These are phyloP conservation scores for Drosophila tristis DNA, from an alignment of 1,140 invertebrate species.

Conservation along the genomic window DNA sequence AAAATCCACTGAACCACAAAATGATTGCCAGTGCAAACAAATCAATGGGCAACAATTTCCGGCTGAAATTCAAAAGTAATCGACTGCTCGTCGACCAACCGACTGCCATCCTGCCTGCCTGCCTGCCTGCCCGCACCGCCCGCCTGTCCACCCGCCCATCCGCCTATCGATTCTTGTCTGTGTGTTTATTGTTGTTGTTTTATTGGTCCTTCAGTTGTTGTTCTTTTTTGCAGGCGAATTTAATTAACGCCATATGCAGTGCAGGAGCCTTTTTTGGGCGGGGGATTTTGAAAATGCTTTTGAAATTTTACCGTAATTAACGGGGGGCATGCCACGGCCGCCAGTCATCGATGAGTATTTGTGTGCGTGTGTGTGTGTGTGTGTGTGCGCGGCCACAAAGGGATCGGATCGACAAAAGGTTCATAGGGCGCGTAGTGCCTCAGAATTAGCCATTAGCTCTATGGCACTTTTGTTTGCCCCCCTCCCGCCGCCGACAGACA, in stretches of 20 bases:
- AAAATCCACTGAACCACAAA: constrained; percentile 69
- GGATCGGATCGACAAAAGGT: background rate
- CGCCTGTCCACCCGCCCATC: too few species aligned
- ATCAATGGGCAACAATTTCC: constrained; percentile 47
- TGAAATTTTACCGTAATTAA: constrained; percentile 45
- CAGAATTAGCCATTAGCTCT: constrained; percentile 27
- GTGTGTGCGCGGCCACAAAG: constrained; percentile 17
- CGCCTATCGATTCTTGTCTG: too few species aligned
- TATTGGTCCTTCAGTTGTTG: constrained; percentile 7
- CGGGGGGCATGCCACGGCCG: constrained; percentile 24
- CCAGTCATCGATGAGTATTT: constrained; percentile 31
- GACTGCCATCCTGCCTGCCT: too few species aligned
- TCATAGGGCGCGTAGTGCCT: background rate
- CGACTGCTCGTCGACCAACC: constrained; percentile 22
- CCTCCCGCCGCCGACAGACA: constrained; percentile 19
- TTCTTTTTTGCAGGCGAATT: constrained; percentile 36
- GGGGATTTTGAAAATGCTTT: constrained; percentile 44
- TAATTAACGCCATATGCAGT: constrained; percentile 50
- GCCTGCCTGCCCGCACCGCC: too few species aligned
- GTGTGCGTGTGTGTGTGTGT: background rate
- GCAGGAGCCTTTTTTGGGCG: constrained; percentile 9
- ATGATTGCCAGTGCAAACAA: constrained; percentile 74
- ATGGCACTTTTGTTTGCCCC: too few species aligned
- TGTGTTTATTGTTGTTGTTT: background rate
- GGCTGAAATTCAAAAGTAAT: constrained; percentile 62